phyloP scores from a whole-genome alignment of 2,797 vertebrate species.

The Gymnothorax javanicus region DNA sequence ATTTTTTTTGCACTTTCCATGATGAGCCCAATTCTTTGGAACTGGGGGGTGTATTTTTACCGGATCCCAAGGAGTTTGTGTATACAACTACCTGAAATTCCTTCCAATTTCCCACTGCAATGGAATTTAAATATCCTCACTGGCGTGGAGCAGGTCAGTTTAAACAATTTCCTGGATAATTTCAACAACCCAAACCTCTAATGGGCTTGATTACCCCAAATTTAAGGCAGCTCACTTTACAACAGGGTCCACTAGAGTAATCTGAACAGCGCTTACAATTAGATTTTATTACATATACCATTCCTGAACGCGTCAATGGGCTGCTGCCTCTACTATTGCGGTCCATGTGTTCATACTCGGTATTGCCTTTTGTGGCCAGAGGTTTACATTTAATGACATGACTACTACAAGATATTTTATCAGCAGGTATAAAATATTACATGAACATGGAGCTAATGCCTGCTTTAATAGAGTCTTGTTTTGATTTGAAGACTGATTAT shows the following conservation, averaged over 20 bases:
- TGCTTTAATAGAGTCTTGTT: constrained; percentile 47
- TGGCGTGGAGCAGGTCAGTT: neutral
- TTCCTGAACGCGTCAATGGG: neutral
- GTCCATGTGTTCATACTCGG: neutral
- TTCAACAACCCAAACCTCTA: neutral
- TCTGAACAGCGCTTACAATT: neutral
- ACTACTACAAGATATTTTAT: constrained; percentile 17
- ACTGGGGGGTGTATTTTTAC: neutral
- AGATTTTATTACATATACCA: no score
- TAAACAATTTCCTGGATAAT: neutral
- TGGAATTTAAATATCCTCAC: neutral
- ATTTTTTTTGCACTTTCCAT: no score
- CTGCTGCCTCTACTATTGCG: neutral
- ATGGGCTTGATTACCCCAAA: neutral
- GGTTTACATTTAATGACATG: neutral
- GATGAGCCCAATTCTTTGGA: no score
- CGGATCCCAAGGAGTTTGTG: neutral
- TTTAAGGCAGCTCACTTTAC: neutral
- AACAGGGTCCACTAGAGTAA: neutral
- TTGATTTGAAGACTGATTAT: constrained; percentile 41
- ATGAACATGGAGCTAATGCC: constrained; percentile 43
- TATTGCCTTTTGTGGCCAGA: neutral
- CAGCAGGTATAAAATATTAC: neutral
- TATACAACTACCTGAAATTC: neutral
- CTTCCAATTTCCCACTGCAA: neutral